phyloP scores from a whole-genome alignment of 2,797 vertebrate species.

The Toxotes lorentzi region DNA sequence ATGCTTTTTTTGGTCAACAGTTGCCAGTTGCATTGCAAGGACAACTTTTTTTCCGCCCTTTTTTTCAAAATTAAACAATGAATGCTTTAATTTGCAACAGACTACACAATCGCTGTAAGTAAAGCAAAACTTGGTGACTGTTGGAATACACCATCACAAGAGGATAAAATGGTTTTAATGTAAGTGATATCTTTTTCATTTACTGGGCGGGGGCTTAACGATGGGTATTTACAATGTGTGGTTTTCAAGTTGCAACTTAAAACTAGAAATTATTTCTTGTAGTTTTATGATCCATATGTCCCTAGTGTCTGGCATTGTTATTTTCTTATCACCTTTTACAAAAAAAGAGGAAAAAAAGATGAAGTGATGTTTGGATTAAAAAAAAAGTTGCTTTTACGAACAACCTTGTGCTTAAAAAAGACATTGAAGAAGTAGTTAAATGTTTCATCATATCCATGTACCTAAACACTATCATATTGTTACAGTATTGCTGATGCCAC shows the following conservation, averaged over 20 bases:
- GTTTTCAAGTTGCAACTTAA: constrained; percentile 87
- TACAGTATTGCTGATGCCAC: constrained; percentile 91
- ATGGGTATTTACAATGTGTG: constrained; percentile 79
- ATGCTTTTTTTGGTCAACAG: constrained; percentile 81
- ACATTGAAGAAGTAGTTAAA: constrained; percentile 85
- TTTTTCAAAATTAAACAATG: constrained; percentile 78
- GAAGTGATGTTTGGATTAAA: constrained; percentile 80
- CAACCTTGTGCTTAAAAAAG: constrained; percentile 84
- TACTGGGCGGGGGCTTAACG: constrained; percentile 69
- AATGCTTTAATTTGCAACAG: constrained; percentile 90
- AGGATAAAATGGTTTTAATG: constrained; percentile 90
- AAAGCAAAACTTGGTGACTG: constrained; percentile 86
- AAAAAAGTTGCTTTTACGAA: constrained; percentile 78
- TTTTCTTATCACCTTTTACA: constrained; percentile 85
- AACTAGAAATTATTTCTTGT: constrained; percentile 85
- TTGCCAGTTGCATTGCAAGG: constrained; percentile 82
- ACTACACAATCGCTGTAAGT: constrained; percentile 89
- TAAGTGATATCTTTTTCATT: constrained; percentile 89
- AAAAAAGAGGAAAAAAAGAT: constrained; percentile 59
- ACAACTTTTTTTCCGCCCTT: constrained; percentile 68
- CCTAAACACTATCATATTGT: constrained; percentile 84
- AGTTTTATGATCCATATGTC: constrained; percentile 88
- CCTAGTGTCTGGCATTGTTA: constrained; percentile 86
- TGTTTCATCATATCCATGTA: constrained; percentile 87
- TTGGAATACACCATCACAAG: constrained; percentile 87